phyloP scores from a whole-genome alignment of 2,113 vertebrate species.

The Ginglymostoma cirratum region DNA sequence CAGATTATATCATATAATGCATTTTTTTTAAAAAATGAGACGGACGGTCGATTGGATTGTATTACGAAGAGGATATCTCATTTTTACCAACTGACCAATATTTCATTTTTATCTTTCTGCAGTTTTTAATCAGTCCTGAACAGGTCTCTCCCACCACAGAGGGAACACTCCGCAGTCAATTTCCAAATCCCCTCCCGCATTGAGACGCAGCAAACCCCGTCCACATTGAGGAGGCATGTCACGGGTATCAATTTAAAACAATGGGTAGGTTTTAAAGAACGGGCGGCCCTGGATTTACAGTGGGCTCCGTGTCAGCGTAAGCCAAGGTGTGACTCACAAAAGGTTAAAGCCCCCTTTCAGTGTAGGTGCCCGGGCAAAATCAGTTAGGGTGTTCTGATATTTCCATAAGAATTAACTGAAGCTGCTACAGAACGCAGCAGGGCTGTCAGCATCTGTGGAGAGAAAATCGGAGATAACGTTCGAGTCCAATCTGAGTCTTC shows the following conservation, averaged over 20 bases:
- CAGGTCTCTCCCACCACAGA: background rate
- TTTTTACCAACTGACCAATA: background rate
- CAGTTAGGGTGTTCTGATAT: too few relatives aligned
- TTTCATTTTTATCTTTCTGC: background rate
- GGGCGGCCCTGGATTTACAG: too few relatives aligned
- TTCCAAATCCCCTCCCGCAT: background rate
- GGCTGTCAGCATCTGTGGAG: too few relatives aligned
- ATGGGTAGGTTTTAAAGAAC: background rate
- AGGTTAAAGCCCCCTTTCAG: background rate
- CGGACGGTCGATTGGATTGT: too few relatives aligned
- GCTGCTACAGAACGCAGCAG: too few relatives aligned
- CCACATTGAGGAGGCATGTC: background rate
- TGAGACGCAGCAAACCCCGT: background rate
- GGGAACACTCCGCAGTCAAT: too few relatives aligned
- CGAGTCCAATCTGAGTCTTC: too few relatives aligned
- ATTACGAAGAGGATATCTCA: background rate
- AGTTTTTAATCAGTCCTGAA: background rate
- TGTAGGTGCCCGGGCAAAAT: background rate
- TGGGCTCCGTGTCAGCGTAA: background rate
- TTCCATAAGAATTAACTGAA: too few relatives aligned
- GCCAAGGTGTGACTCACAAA: background rate
- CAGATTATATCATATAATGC: background rate
- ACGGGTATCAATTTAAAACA: background rate
- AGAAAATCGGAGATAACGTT: too few relatives aligned
- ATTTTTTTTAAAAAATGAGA: background rate